phyloP scores from a whole-genome alignment of 2,888 invertebrate species.

The Meloe dianella region DNA sequence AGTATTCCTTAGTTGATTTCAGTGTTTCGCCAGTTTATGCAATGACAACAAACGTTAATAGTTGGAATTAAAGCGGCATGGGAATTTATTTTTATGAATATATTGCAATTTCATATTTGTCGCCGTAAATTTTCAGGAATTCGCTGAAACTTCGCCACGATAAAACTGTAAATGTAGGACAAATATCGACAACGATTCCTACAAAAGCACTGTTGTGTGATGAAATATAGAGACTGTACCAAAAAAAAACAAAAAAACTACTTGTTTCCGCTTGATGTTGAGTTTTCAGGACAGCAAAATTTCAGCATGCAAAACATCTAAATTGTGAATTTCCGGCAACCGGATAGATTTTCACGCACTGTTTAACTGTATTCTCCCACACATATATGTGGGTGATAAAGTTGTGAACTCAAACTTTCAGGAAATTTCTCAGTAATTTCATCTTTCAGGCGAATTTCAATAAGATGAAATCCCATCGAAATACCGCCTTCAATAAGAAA shows the following conservation, averaged over 20 bases:
- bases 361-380: not conserved
- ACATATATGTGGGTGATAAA: too few species aligned
- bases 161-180: not conserved
- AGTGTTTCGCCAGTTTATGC: not conserved
- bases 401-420: too few species aligned
- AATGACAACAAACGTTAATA: not conserved
- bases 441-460: not conserved
- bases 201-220: not conserved
- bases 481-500: not conserved
- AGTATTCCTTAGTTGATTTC: not conserved
- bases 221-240: not conserved
- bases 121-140: not conserved
- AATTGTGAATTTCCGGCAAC: not conserved
- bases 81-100: not conserved
- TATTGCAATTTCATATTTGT: not conserved
- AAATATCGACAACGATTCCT: not conserved
- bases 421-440: too few species aligned
- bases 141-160: not conserved
- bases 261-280: not conserved
- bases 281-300: not conserved
- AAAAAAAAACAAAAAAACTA: not conserved
- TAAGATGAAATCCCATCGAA: too few species aligned
- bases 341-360: constrained; percentile 6
- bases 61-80: not conserved
- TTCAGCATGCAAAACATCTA: not conserved